These are phyloP conservation scores for Cebidichthys violaceus DNA, from an alignment of 2,113 vertebrate genomes.

Conservation along the genomic window DNA sequence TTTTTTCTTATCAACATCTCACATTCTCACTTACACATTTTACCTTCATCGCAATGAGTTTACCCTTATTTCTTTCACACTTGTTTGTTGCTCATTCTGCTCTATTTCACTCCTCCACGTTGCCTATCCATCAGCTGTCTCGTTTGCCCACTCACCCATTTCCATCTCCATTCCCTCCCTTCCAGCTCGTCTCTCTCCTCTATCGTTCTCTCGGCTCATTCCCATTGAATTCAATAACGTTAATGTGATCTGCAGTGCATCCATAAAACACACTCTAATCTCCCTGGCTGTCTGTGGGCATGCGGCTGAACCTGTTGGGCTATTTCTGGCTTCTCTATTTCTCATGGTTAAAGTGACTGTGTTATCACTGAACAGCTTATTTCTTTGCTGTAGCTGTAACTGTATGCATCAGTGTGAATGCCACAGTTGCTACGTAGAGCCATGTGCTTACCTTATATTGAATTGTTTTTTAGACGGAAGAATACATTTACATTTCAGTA, in stretches of 20 bases:
- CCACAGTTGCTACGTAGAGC: conserved; percentile 18
- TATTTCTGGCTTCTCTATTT: conserved; percentile 67
- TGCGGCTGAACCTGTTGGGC: conserved; percentile 53
- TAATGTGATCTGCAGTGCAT: conserved; percentile 73
- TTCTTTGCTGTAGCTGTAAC: conserved; percentile 29
- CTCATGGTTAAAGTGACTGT: conserved; percentile 65
- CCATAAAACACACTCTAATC: conserved; percentile 79
- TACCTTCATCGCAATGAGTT: neutral
- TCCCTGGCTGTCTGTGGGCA: conserved; percentile 56
- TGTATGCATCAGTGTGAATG: conserved; percentile 18
- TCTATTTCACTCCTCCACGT: conserved; percentile 16
- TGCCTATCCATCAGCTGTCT: neutral
- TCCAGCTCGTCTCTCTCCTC: conserved; percentile 14
- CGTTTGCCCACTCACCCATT: conserved; percentile 28
- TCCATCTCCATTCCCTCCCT: conserved; percentile 12
- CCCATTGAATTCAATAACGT: conserved; percentile 66
- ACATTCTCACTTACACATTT: neutral
- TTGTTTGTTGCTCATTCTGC: conserved; percentile 2
- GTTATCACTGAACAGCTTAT: conserved; percentile 48
- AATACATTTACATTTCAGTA: neutral
- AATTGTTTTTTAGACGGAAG: neutral
- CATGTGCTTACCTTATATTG: neutral
- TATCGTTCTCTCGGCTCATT: conserved; percentile 12
- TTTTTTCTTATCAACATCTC: neutral
- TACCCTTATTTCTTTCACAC: neutral